These are phyloP conservation scores for Pammene aurita DNA, from an alignment of 2,888 invertebrate species.

Conservation along the genomic window DNA sequence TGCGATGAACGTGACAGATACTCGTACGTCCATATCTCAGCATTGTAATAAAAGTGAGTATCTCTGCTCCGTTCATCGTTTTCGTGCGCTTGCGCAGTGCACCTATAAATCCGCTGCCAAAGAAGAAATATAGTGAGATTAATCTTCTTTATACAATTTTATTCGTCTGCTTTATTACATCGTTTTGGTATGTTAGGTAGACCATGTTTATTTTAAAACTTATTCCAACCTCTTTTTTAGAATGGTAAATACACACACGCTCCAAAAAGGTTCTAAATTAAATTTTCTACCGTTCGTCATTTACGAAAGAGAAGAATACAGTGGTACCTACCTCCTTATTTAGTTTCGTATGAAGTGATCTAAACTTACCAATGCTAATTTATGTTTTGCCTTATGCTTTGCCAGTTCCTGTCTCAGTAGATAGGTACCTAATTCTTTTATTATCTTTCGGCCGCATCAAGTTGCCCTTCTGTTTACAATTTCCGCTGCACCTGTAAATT, in stretches of 20 bases:
- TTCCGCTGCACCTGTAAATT: constrained; percentile 63
- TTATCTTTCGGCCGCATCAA: constrained; percentile 15
- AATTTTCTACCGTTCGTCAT: not conserved
- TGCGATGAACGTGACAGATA: constrained; percentile 48
- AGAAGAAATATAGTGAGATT: constrained; percentile 17
- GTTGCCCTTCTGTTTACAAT: constrained; percentile 40
- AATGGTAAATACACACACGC: too few species aligned
- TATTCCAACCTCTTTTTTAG: too few species aligned
- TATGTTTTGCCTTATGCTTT: too few species aligned
- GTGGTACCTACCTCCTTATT: too few species aligned
- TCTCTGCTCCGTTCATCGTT: constrained; percentile 55
- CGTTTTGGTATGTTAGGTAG: not conserved
- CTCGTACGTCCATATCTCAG: constrained; percentile 53
- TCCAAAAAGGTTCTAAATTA: not conserved
- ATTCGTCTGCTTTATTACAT: not conserved
- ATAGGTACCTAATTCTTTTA: not conserved
- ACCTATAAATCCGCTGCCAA: constrained; percentile 30
- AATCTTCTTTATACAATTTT: not conserved
- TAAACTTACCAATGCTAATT: too few species aligned
- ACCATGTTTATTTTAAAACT: too few species aligned
- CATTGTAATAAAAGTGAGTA: constrained; percentile 54
- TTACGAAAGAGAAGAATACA: too few species aligned
- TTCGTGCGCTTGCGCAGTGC: constrained; percentile 43
- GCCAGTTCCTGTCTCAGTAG: too few species aligned
- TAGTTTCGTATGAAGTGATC: too few species aligned